phyloP scores from a whole-genome alignment of 1,140 invertebrate genomes.

The Rhysida immarginata region DNA sequence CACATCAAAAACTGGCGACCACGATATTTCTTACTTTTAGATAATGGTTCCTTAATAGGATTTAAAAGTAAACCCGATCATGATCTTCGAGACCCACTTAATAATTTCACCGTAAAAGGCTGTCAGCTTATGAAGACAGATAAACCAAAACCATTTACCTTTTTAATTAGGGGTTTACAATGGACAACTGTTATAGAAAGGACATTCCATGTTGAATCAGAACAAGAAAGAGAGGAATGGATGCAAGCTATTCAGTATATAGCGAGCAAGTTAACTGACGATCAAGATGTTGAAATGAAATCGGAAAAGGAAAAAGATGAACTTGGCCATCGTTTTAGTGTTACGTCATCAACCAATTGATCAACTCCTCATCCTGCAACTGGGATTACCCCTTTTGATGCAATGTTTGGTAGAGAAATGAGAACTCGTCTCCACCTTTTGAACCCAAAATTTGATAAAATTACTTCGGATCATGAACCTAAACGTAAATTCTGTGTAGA shows the following conservation, averaged over 20 bases:
- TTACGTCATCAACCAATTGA: conserved; percentile 55
- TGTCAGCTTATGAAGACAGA: conserved; percentile 94
- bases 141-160: conserved; percentile 87
- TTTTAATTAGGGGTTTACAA: conserved; percentile 91
- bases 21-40: conserved; percentile 84
- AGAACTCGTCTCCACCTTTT: no score
- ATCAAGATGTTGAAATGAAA: conserved; percentile 30
- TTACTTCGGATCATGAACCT: no score
- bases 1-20: conserved; percentile 94
- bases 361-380: no score
- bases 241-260: conserved; percentile 47
- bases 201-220: conserved; percentile 87
- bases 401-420: no score
- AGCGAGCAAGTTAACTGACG: conserved; percentile 29
- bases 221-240: conserved; percentile 69
- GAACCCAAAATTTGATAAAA: no score
- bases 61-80: conserved; percentile 80
- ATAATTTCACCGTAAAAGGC: conserved; percentile 96
- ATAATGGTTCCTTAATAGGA: conserved; percentile 84
- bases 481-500: no score
- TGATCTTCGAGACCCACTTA: conserved; percentile 68
- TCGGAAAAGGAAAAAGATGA: conserved; percentile 37
- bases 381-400: no score
- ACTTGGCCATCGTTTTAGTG: conserved; percentile 58
- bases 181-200: conserved; percentile 97